phyloP scores from a whole-genome alignment of 1,140 invertebrate genomes.

The Dendroctonus ponderosae region DNA sequence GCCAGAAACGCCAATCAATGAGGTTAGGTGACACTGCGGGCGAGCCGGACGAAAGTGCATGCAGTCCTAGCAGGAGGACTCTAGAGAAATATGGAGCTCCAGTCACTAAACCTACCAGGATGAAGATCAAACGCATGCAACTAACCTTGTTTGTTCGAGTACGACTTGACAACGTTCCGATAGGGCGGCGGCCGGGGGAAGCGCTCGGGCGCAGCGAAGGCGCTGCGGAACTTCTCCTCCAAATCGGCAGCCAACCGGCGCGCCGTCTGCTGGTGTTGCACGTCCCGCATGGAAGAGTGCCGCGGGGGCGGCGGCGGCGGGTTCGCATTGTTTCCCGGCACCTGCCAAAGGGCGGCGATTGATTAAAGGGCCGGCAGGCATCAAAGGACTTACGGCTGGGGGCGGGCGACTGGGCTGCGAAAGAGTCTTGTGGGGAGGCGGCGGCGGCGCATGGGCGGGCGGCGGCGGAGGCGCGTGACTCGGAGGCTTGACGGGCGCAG shows the following conservation, averaged over 20 bases:
- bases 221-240: slow-evolving; percentile 41
- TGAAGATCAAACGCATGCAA: slow-evolving; percentile 5
- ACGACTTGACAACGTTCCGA: slow-evolving; percentile 44
- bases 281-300: slow-evolving; percentile 45
- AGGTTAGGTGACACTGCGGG: not conserved
- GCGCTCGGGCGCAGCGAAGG: slow-evolving; percentile 38
- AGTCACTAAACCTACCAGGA: slow-evolving; percentile 10
- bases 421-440: slow-evolving; percentile 30
- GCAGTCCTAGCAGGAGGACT: not conserved
- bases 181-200: slow-evolving; percentile 46
- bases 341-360: slow-evolving; percentile 23
- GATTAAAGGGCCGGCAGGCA: not conserved
- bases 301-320: slow-evolving; percentile 47
- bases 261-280: slow-evolving; percentile 3
- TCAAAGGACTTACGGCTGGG: slow-evolving; percentile 35
- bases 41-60: not conserved
- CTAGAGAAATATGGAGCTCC: not conserved
- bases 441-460: slow-evolving; percentile 38
- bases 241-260: slow-evolving; percentile 34
- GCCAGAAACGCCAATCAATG: not conserved
- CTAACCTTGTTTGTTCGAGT: slow-evolving; percentile 46
- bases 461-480: slow-evolving; percentile 46
- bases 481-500: slow-evolving; percentile 40
- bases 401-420: slow-evolving; percentile 38
- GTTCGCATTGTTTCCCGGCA: slow-evolving; percentile 31